A percentile compares a stretch with the other conserved stretches of the same genome.
Evolutionary conservation across 2,113 vertebrate genomes (phyloP).

Genomic region (Mesocricetus auratus): DNA sequence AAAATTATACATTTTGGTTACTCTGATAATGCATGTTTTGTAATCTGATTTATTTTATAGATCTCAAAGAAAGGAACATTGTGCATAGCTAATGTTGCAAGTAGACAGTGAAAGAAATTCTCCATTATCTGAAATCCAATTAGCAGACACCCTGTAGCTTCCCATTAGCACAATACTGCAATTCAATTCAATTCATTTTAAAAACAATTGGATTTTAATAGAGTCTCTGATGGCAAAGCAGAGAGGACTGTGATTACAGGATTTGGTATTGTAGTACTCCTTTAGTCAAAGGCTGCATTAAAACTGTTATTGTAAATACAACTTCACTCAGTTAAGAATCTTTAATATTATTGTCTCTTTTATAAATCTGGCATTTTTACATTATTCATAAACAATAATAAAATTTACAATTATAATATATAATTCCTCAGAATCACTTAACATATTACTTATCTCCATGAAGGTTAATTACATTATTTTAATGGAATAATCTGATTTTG

Average conservation of each 20-base stretch:
- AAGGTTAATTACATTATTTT: not conserved
- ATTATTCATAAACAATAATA: not conserved
- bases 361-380: not conserved
- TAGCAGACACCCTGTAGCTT: constrained; percentile 28
- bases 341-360: not conserved
- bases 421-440: not conserved
- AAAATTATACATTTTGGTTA: not conserved
- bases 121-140: constrained; percentile 40
- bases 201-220: constrained; percentile 50
- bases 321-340: not conserved
- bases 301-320: not conserved
- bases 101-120: constrained; percentile 13
- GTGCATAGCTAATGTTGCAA: not conserved
- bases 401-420: not conserved
- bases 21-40: not conserved
- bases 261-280: not conserved
- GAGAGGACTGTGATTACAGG: not conserved
- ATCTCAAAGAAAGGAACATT: not conserved
- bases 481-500: not conserved
- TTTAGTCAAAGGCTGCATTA: not conserved
- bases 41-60: not conserved
- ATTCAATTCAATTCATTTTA: constrained; percentile 26
- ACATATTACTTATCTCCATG: not conserved
- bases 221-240: not conserved
- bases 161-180: not conserved